Percentiles rank a stretch among this genome's conserved stretches.
Conservation (phyloP, 2,113 vertebrate species). For the Elanoides forficatus region DNA sequence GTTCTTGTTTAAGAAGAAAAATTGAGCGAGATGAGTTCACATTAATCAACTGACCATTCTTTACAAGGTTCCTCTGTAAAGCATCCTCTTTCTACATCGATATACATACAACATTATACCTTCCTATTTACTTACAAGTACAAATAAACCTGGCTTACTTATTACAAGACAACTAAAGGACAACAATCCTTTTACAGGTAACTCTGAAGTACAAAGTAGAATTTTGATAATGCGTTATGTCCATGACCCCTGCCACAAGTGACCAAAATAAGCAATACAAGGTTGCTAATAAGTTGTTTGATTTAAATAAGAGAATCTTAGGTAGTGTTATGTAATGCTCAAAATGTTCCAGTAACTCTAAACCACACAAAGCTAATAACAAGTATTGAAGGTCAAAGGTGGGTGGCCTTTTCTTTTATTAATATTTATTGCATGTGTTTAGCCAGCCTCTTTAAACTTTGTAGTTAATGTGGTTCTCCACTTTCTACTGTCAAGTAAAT, state of each 20-base stretch:
- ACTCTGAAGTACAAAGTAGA: background rate
- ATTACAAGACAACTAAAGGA: background rate
- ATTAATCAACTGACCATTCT: background rate
- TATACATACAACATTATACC: background rate
- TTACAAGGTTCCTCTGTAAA: background rate
- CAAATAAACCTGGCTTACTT: background rate
- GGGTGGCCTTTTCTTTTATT: constrained; percentile 71
- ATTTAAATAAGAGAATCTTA: constrained; percentile 29
- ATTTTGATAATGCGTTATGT: background rate
- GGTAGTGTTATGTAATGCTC: background rate
- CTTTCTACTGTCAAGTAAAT: constrained; percentile 73
- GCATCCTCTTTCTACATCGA: background rate
- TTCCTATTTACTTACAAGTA: background rate
- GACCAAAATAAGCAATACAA: background rate
- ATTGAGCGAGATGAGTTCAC: background rate
- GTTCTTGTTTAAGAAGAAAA: background rate
- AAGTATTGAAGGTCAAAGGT: constrained; percentile 68
- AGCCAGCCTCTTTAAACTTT: constrained; percentile 66
- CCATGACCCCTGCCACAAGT: background rate
- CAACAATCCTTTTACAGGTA: background rate
- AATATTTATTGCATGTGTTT: constrained; percentile 75
- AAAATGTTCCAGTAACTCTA: constrained; percentile 35
- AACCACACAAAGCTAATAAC: constrained; percentile 46
- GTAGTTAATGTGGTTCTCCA: constrained; percentile 67
- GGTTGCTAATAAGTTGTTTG: background rate